Conservation (phyloP, 2,113 vertebrate species). For the Paracanthobrama guichenoti region DNA sequence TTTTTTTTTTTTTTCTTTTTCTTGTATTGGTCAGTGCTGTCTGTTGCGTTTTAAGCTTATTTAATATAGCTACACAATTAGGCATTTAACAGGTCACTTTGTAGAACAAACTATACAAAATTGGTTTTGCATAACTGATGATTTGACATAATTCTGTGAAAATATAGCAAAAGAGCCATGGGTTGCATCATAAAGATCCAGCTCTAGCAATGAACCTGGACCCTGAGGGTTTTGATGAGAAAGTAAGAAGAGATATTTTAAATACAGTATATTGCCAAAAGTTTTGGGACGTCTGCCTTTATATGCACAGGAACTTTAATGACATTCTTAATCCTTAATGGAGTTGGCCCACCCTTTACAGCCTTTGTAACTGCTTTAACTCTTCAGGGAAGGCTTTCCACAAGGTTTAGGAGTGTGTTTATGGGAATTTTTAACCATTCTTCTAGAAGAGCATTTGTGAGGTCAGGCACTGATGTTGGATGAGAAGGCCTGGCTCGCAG, state of each 20-base stretch:
- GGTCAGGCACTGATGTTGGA: no score
- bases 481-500: no score
- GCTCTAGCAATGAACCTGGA: not conserved
- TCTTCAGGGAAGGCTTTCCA: no score
- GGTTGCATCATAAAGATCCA: not conserved
- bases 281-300: no score
- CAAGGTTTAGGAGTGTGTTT: no score
- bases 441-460: no score
- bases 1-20: not conserved
- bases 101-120: not conserved
- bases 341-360: no score
- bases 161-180: not conserved
- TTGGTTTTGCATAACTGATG: not conserved
- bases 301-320: no score
- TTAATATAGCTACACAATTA: not conserved
- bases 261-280: no score
- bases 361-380: no score
- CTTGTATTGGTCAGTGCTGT: not conserved
- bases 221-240: constrained; percentile 5
- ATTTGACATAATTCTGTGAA: not conserved
- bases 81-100: not conserved
- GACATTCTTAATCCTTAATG: no score
- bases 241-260: constrained; percentile 46
- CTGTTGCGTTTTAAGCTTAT: not conserved
- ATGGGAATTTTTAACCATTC: no score